These are phyloP conservation scores for Uria aalge DNA, from an alignment of 2,113 vertebrate species.

Conservation along the genomic window DNA sequence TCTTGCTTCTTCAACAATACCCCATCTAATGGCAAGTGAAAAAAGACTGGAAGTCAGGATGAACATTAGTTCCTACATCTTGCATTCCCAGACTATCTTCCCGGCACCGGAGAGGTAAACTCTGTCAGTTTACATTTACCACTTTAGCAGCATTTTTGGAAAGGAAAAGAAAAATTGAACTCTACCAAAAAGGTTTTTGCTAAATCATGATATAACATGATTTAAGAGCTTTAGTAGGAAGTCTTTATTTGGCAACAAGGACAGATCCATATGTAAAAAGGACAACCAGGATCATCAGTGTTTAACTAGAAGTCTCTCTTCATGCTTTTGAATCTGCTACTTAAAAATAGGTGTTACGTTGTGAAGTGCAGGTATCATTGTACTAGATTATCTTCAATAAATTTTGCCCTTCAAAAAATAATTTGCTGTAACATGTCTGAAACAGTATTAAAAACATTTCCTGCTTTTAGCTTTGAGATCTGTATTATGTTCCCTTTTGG, in stretches of 20 bases:
- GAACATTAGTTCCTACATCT: neutral
- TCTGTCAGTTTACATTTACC: neutral
- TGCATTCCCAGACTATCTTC: neutral
- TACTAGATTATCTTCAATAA: neutral
- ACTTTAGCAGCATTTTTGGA: neutral
- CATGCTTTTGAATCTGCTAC: neutral
- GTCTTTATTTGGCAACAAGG: neutral
- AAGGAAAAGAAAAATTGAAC: neutral
- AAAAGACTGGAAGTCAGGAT: neutral
- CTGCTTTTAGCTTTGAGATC: neutral
- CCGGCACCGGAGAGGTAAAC: neutral
- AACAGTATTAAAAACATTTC: neutral
- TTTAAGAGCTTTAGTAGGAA: neutral
- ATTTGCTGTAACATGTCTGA: neutral
- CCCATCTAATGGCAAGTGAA: neutral
- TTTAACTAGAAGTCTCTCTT: neutral
- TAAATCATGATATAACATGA: neutral
- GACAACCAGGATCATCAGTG: neutral
- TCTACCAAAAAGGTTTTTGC: neutral
- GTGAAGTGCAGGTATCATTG: neutral
- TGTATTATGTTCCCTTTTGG: neutral
- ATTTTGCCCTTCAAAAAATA: neutral
- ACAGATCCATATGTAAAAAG: neutral
- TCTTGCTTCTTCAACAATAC: neutral
- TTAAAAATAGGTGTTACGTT: neutral